Percentiles rank a stretch among this genome's conserved stretches.
Evolutionary conservation across 2,797 vertebrate genomes (phyloP).

Genomic region (Sebastes variabilis): DNA sequence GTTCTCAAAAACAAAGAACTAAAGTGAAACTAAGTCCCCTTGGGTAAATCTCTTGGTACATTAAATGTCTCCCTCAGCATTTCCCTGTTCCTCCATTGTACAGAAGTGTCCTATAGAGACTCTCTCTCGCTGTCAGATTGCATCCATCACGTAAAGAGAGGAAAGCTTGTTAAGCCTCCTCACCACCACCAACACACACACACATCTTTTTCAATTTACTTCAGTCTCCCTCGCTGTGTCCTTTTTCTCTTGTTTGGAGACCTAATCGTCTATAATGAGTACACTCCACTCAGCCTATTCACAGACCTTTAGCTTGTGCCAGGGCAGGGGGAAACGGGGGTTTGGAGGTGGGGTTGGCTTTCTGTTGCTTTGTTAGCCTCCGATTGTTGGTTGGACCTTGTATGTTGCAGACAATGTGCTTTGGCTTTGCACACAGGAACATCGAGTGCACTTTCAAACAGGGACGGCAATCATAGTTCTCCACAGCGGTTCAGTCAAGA

Average conservation of each 20-base stretch:
- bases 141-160: constrained; percentile 35
- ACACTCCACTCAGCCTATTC: constrained; percentile 43
- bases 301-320: constrained; percentile 37
- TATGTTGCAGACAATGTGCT: background rate
- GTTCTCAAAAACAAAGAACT: background rate
- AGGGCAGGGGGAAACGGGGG: background rate
- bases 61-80: background rate
- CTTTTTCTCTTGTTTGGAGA: constrained; percentile 49
- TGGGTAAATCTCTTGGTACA: background rate
- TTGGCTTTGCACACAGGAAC: background rate
- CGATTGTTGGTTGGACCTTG: background rate
- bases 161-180: constrained; percentile 16
- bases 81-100: constrained; percentile 3
- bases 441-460: background rate
- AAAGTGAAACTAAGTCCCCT: background rate
- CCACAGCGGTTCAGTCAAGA: background rate
- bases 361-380: constrained; percentile 5
- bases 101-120: constrained; percentile 16
- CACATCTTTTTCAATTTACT: constrained; percentile 28
- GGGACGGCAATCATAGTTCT: background rate
- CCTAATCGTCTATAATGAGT: constrained; percentile 69
- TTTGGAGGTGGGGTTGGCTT: background rate
- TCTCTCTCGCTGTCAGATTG: constrained; percentile 44
- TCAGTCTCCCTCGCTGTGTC: constrained; percentile 11
- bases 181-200: background rate